Evolutionary conservation across 2,113 vertebrate species (phyloP).

Genomic region (Tursiops truncatus): DNA sequence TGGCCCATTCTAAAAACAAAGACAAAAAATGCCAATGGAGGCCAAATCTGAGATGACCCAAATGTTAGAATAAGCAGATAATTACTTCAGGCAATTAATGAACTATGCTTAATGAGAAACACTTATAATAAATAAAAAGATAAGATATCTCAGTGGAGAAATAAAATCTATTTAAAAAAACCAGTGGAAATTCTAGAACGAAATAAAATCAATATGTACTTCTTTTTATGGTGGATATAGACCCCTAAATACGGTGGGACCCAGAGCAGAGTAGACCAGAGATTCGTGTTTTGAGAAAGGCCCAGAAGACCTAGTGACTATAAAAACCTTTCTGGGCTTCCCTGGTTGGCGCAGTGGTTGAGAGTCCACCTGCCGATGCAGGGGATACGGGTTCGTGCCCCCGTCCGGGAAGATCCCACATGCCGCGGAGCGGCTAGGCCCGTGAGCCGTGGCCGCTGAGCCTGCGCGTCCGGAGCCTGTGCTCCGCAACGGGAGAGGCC

Average conservation of each 20-base stretch:
- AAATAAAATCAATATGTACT: neutral
- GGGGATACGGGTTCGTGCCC: too few species aligned
- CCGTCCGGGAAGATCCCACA: rapidly evolving
- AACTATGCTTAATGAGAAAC: neutral
- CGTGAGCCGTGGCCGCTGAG: too few species aligned
- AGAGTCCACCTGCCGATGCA: too few species aligned
- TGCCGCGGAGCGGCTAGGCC: too few species aligned
- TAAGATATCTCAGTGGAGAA: neutral
- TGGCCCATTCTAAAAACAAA: neutral
- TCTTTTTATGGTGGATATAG: neutral
- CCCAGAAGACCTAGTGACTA: neutral
- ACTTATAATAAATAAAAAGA: neutral
- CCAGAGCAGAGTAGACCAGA: neutral
- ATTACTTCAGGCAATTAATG: neutral
- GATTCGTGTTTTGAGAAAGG: neutral
- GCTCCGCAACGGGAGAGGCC: too few species aligned
- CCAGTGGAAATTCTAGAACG: neutral
- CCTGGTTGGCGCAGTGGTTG: too few species aligned
- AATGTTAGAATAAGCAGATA: neutral
- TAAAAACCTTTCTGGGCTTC: neutral
- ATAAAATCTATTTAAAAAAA: neutral
- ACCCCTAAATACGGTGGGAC: neutral
- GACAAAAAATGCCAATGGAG: neutral
- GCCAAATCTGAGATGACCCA: neutral
- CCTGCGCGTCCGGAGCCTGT: too few species aligned